Percentiles rank a stretch among this genome's conserved stretches.
phyloP scores from a whole-genome alignment of 2,888 invertebrate genomes.

The Drymonia ruficornis region DNA sequence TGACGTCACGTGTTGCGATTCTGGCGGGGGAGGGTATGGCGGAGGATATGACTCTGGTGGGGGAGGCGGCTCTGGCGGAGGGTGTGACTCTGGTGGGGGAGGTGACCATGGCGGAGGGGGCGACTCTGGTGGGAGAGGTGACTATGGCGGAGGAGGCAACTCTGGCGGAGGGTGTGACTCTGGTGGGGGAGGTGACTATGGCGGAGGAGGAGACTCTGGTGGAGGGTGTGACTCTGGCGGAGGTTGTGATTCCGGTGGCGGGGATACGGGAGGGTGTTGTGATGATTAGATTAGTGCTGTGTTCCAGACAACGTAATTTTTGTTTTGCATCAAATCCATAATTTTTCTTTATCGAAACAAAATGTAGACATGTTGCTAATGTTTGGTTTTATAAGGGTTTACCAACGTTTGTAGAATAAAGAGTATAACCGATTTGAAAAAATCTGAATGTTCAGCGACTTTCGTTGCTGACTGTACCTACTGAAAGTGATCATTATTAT shows the following conservation, averaged over 20 bases:
- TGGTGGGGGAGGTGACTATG: slow-evolving; percentile 4
- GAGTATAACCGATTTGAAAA: too few species aligned
- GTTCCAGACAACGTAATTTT: too few species aligned
- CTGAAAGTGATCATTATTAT: too few species aligned
- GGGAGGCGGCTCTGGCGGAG: slow-evolving; percentile 3
- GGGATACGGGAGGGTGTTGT: not conserved
- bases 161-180: slow-evolving; percentile 9
- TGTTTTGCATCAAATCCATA: too few species aligned
- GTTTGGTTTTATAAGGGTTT: too few species aligned
- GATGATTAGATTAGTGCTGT: too few species aligned
- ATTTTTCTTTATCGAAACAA: too few species aligned
- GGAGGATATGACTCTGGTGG: not conserved
- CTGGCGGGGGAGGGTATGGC: not conserved
- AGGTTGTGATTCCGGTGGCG: not conserved
- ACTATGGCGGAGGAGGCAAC: slow-evolving; percentile 10
- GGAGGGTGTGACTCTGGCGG: slow-evolving; percentile 5
- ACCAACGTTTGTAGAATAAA: too few species aligned
- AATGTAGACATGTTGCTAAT: too few species aligned
- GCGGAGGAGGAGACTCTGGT: slow-evolving; percentile 12
- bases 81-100: slow-evolving; percentile 1
- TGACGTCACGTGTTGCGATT: not conserved
- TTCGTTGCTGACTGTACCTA: too few species aligned
- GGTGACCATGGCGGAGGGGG: not conserved
- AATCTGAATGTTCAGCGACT: too few species aligned
- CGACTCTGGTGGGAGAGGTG: slow-evolving; percentile 1